A percentile compares a stretch with the other conserved stretches of the same genome.
These are phyloP conservation scores for Lagorchestes hirsutus DNA, from an alignment of 2,797 vertebrate genomes.

Conservation along the genomic window DNA sequence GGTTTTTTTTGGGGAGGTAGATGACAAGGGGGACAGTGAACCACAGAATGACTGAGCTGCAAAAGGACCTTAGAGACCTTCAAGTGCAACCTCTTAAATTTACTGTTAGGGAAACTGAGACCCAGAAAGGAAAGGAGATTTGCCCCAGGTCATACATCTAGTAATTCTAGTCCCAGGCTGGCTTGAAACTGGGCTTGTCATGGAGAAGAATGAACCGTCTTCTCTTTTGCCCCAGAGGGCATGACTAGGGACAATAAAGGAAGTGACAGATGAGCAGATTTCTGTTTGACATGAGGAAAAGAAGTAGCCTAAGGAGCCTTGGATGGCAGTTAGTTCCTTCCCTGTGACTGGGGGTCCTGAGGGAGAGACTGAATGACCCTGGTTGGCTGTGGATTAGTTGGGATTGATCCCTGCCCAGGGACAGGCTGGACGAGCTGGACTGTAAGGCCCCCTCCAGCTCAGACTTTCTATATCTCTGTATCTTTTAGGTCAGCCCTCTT, in stretches of 20 bases:
- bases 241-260: not conserved
- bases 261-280: not conserved
- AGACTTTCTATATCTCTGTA: not conserved
- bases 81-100: not conserved
- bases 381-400: not conserved
- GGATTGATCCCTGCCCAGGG: not conserved
- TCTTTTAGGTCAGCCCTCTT: not conserved
- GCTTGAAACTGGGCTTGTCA: not conserved
- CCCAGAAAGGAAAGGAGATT: not conserved
- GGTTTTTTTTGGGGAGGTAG: not conserved
- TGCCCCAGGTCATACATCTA: not conserved
- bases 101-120: not conserved
- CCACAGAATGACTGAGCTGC: not conserved
- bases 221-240: not conserved
- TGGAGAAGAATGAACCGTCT: not conserved
- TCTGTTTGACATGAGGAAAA: not conserved
- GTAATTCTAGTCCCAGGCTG: not conserved
- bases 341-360: not conserved
- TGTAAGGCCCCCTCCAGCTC: not conserved
- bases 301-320: not conserved
- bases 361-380: not conserved
- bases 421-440: not conserved
- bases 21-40: not conserved
- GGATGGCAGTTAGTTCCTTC: not conserved
- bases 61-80: slow-evolving; percentile 35